Evolutionary conservation across 1,140 invertebrate genomes (phyloP), one percentile per base, ranked within the genome.

Genomic region (Sinonovacula constricta): DNA sequence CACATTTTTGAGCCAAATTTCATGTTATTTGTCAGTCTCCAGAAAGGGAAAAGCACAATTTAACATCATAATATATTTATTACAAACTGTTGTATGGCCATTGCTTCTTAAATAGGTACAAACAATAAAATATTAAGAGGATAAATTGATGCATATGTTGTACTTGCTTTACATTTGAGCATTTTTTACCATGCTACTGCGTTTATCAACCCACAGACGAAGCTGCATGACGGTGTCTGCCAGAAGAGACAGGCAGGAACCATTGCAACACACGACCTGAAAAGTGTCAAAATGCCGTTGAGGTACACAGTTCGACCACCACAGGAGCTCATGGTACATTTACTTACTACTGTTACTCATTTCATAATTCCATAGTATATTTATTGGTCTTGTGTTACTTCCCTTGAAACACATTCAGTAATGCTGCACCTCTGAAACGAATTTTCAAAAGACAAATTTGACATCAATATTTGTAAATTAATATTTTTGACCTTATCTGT

Each of bases 221-320:
- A 94, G 88, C 90, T 97, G 14, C 95, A 96, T 89, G 95, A 96
- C 78, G 93, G 93, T 1, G 90, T 95, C 22, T 96, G 95, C 89
- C 93, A 95, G 33, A 96, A 95, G 85, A 90, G 95, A 80, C 95
- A 95, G 85, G 90, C 92, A 2, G 95, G 95, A 5, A 96, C 95
- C 1, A 95, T 97, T 80, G 95, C 95, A 12, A 96, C 95, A 2
- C 95, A 96, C 91, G 95, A 97, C 90, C 88, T 95, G 60, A 91
- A 91, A 30, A 93, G 94, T 82, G 90, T 96, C 30, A 88, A 87
- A 67, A 93, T 93, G 92, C 92, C 94, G 69, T 86, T 96, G 31
- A 90, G 90, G 0, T 96, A 95, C 89, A 94, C 93, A 68, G 94
- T 94, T 0, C 92, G 91, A 81, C 79, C 90, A 31, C 95, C 95